Evolutionary conservation across 2,888 invertebrate genomes (phyloP), one percentile per base, ranked within the genome.

Genomic region (Stenotaenia linearis): DNA sequence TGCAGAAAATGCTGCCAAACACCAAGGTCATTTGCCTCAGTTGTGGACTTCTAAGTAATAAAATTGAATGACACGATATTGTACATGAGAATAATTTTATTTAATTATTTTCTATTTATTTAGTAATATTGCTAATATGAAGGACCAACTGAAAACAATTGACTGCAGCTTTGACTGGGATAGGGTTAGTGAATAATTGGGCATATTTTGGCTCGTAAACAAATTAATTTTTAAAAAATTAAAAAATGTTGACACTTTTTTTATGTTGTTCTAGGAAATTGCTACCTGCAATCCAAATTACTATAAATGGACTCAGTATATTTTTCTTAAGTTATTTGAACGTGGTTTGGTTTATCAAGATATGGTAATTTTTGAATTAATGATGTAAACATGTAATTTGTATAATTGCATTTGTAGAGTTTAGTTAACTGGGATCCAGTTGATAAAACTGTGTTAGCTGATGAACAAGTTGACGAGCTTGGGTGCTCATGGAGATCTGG

Each of bases 391-490:
- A 78, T 75, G 25, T 15, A 69, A 79, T 2, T 77, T 77, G 1
- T 45, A 25, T 77, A 37, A 28, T 78, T 12, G 80, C 61, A 78
- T 75, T 78, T 77, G 4, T 79, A 93, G 91, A 93, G 95, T 12
- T 88, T 91, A 82, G 98, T 98, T 0, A 98, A 98, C 88, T 99
- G 99, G 99, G 99, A 99, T 89, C 99, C 99, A 1, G 89, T 98
- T 0, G 99, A 99, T 87, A 88, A 94, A 86, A 99, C 99, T 2
- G 99, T 99, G 0, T 87, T 99, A 82, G 99, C 98, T 4, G 95
- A 98, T 87, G 99, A 99, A 86, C 99, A 99, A 89, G 97, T 99
- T 3, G 97, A 97, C 88, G 91, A 91, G 75, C 90, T 92, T 84
- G 95, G 96, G 12, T 89, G 90, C 84, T 97, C 97, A 0, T 99